phyloP scores from a whole-genome alignment of 2,888 invertebrate species.

The Chalcosyrphus nemorum region DNA sequence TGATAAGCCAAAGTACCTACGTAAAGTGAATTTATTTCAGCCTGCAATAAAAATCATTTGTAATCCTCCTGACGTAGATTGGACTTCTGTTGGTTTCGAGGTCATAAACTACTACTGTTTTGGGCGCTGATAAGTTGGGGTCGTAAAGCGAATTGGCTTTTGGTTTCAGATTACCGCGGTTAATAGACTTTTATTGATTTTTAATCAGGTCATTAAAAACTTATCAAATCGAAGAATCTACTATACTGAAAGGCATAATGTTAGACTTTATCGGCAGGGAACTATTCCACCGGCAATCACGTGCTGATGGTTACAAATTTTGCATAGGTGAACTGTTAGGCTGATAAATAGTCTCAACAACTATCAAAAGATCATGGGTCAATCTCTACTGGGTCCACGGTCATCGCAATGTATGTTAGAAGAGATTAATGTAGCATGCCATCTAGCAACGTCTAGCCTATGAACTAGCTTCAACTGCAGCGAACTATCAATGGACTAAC shows the following conservation, averaged over 20 bases:
- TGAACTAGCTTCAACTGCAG: no score
- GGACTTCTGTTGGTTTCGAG: slow-evolving; percentile 15
- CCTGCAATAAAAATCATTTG: slow-evolving; percentile 17
- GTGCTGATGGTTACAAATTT: no score
- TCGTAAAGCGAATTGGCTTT: neutral
- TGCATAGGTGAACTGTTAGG: no score
- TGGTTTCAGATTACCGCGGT: neutral
- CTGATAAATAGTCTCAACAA: no score
- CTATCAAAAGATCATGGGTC: no score
- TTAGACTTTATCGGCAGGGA: neutral
- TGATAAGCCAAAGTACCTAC: slow-evolving; percentile 7
- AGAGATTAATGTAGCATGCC: no score
- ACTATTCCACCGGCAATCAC: no score
- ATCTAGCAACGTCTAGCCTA: no score
- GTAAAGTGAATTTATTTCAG: neutral
- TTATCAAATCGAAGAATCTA: neutral
- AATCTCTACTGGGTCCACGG: no score
- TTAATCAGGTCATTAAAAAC: slow-evolving; percentile 22
- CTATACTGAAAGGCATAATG: neutral
- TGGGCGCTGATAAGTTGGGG: slow-evolving; percentile 10
- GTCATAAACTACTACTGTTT: slow-evolving; percentile 5
- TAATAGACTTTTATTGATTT: slow-evolving; percentile 30
- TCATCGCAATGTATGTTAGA: no score
- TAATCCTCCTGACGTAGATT: slow-evolving; percentile 22
- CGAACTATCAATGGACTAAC: no score